A percentile compares a stretch with the other conserved stretches of the same genome.
phyloP scores from a whole-genome alignment of 2,888 invertebrate species.

The Dromius quadrimaculatus region DNA sequence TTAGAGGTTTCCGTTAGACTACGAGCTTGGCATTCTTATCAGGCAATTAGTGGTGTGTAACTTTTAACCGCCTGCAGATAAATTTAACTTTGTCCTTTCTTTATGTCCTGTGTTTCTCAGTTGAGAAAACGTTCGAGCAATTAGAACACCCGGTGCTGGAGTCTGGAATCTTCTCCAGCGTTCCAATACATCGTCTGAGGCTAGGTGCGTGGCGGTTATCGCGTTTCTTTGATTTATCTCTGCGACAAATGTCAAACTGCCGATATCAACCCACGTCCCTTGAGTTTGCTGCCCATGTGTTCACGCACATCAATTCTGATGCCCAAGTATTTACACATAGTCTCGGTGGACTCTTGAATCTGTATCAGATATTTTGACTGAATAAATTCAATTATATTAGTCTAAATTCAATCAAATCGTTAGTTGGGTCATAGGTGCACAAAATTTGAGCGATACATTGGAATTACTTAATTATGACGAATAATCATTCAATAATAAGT shows the following conservation, averaged over 20 bases:
- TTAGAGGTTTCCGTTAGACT: conserved; percentile 61
- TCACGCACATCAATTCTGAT: not conserved
- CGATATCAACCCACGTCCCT: conserved; percentile 4
- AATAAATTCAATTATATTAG: too few relatives aligned
- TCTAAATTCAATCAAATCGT: too few relatives aligned
- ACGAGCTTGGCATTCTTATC: conserved; percentile 64
- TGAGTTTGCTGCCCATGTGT: not conserved
- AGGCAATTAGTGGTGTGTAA: conserved; percentile 63
- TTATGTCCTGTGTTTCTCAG: conserved; percentile 46
- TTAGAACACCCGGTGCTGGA: conserved; percentile 8
- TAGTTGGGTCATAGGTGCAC: too few relatives aligned
- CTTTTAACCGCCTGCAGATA: conserved; percentile 57
- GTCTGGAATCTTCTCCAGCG: not conserved
- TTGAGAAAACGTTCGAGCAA: conserved; percentile 46
- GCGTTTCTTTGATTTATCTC: conserved; percentile 35
- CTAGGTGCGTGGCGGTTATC: conserved; percentile 32
- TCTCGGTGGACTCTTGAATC: too few relatives aligned
- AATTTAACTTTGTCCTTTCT: conserved; percentile 53
- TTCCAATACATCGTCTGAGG: not conserved
- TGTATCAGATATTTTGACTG: too few relatives aligned
- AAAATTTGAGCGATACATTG: too few relatives aligned
- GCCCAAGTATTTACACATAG: too few relatives aligned
- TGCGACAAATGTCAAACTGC: not conserved
- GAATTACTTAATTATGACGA: too few relatives aligned
- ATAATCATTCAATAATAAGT: too few relatives aligned